Evolutionary conservation across 2,888 invertebrate species (phyloP).

Genomic region (Calameuta idolon): DNA sequence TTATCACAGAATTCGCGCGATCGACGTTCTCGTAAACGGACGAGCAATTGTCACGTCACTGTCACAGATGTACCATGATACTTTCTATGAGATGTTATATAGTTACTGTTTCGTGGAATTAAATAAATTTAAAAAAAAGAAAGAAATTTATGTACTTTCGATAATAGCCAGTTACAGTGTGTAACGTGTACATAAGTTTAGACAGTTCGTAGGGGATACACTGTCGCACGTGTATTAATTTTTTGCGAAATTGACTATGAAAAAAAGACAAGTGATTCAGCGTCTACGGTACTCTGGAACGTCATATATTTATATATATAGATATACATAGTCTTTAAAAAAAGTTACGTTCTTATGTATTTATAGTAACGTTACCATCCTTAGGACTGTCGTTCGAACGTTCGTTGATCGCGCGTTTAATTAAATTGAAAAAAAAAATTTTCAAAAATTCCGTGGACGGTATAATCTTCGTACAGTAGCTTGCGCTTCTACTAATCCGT

Average conservation of each 20-base stretch:
- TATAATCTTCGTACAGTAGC: neutral
- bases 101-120: slow-evolving; percentile 25
- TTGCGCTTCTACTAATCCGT: slow-evolving; percentile 12
- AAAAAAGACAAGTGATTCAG: neutral
- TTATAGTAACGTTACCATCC: neutral
- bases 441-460: neutral
- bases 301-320: neutral
- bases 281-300: neutral
- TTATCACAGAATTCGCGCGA: neutral
- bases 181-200: slow-evolving; percentile 22
- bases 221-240: neutral
- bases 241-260: neutral
- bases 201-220: neutral
- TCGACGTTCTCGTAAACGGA: neutral
- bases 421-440: neutral
- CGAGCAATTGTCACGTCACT: slow-evolving; percentile 9
- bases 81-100: slow-evolving; percentile 31
- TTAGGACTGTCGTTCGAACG: neutral
- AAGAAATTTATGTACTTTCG: neutral
- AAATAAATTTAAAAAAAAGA: slow-evolving; percentile 20
- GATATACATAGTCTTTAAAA: no score
- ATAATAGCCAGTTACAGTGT: slow-evolving; percentile 12
- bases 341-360: neutral
- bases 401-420: no score
- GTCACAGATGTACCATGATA: slow-evolving; percentile 33